Evolutionary conservation across 2,113 vertebrate species (phyloP), one percentile per base, ranked within the genome.

Genomic region (Xenus cinereus): DNA sequence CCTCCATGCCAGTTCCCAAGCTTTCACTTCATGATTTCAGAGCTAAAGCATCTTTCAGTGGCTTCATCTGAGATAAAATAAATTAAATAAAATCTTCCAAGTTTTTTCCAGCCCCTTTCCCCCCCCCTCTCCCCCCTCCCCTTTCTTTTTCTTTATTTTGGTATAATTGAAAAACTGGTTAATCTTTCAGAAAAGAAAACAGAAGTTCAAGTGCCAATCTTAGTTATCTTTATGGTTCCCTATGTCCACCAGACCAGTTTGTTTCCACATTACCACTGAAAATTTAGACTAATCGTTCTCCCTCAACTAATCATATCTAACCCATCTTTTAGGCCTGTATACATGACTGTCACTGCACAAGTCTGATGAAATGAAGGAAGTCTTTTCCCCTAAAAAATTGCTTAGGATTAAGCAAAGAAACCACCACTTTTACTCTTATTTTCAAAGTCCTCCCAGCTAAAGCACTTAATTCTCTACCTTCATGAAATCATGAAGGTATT

Each of bases 21-120:
- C 15, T 75, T 91, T 78, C 84, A 94, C 60, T 93, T 93, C 82
- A 89, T 80, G 87, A 93, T 96, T 97, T 97, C 76, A 91, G 73
- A 97, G 93, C 30, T 87, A 89, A 94, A 62, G 60, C 41, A 50
- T 84, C 54, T 97, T 95, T 96, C 84, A 89, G 71, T 63, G 32
- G 57, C 74, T 96, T 94, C n/a, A 18, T 84, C 51, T 69, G 63
- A 94, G 71, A 63, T 78, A 88, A 93, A 69, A 86, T 15, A 60
- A 69, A 80, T 87, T 77, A 94, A 96, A 98, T 88, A 12, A 96
- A 91, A 71, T 53, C 22, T 87, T 62, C 8, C 16, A 83, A 39
- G 8, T 66, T 39, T 72, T 74, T 53, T 54, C 19, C 60, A 57
- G 2, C 3, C 6, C 6, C 3, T 6, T 15, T 12, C 32, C 50